These are phyloP conservation scores for Bombus polaris DNA, from an alignment of 1,140 invertebrate genomes.

Conservation along the genomic window DNA sequence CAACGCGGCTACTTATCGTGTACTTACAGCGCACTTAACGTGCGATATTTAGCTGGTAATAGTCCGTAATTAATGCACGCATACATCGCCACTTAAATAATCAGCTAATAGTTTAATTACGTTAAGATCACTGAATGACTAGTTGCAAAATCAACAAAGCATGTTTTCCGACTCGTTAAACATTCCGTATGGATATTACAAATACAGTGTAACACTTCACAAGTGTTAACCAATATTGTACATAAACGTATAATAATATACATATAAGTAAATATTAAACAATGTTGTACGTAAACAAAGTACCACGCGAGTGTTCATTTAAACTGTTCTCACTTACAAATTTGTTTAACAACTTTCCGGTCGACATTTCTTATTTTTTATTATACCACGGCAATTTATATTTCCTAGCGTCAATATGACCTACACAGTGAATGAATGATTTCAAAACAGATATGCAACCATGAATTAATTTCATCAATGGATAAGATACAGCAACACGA, in stretches of 20 bases:
- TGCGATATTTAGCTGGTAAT: conserved; percentile 13
- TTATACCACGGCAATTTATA: background rate
- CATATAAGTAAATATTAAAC: no score
- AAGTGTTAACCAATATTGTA: no score
- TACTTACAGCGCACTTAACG: conserved; percentile 33
- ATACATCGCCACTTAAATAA: conserved; percentile 7
- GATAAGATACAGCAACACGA: no score
- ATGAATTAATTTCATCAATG: background rate
- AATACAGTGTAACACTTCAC: background rate
- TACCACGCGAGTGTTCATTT: background rate
- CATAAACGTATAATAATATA: no score
- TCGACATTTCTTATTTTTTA: background rate
- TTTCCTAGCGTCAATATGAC: no score
- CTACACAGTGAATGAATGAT: background rate
- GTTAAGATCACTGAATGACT: background rate
- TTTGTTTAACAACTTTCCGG: background rate
- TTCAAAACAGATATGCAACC: background rate
- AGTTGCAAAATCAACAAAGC: conserved; percentile 5
- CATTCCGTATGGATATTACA: background rate
- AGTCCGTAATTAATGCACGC: conserved; percentile 29
- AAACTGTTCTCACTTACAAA: background rate
- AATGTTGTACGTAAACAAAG: background rate
- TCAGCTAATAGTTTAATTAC: conserved; percentile 33
- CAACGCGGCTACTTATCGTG: conserved; percentile 29
- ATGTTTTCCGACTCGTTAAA: background rate